Evolutionary conservation across 2,888 invertebrate genomes (phyloP), one percentile per base, ranked within the genome.

Genomic region (Byasa hedistus): DNA sequence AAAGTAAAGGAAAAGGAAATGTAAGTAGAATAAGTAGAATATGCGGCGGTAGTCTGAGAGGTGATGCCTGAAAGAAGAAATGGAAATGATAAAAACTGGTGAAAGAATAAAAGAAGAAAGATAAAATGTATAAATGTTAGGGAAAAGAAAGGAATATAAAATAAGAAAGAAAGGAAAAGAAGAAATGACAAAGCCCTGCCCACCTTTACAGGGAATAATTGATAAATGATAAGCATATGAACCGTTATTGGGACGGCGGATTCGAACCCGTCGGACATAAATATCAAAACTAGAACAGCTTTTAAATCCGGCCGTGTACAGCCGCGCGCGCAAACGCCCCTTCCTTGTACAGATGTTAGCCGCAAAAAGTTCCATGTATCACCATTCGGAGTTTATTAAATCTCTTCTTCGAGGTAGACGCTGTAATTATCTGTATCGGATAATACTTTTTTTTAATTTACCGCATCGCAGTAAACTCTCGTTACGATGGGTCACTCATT

Each of bases 221-320:
- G 32, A 59, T 44, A 59, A 59, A 65, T 55, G 39, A 65, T 54
- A 57, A 27, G 55, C 32, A 23, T 57, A 64, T 56, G 55, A 62
- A 64, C 52, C 61, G 68, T 32, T 61, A 36, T 44, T 10, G 36
- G 65, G 58, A 54, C 62, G 48, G 57, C 56, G 61, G 70, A 71
- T 70, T 70, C 57, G 44, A 69, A 68, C 69, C 57, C 61, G 68
- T 65, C 51, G 19, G 57, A 57, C 61, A 72, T 71, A 69, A 73
- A 71, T 76, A 75, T 72, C 63, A 68, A 75, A 79, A 78, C 74
- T 76, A 72, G 75, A 79, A 76, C 78, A 76, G 68, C 70, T 72
- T 71, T 72, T 75, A 73, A 73, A 66, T 65, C 69, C 69, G 65
- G 68, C 63, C 70, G 66, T 71, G 71, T 72, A 61, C 68, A 72